phyloP scores from a whole-genome alignment of 2,797 vertebrate species.

The Coregonus ussuriensis region DNA sequence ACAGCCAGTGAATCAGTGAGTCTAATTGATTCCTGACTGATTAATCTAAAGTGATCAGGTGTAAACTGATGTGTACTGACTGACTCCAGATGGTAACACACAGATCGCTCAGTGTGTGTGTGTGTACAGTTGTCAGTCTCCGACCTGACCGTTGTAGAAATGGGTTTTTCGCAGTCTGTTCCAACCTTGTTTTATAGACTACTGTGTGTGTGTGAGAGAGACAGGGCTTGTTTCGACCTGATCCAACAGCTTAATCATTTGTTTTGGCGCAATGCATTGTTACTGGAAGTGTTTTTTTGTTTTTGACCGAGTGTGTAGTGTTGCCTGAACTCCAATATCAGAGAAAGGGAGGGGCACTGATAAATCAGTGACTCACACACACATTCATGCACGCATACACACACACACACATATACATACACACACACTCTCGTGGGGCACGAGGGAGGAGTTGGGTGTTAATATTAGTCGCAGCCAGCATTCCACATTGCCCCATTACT shows the following conservation, averaged over 20 bases:
- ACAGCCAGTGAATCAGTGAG: conserved; percentile 42
- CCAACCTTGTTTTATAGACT: conserved; percentile 51
- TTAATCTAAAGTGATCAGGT: conserved; percentile 54
- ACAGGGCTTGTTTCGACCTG: conserved; percentile 18
- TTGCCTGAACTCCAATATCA: conserved; percentile 20
- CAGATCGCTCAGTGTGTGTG: conserved; percentile 37
- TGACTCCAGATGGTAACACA: conserved; percentile 67
- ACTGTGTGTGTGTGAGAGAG: conserved; percentile 35
- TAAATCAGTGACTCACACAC: conserved; percentile 64
- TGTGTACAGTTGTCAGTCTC: conserved; percentile 15
- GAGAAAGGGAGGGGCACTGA: conserved; percentile 59
- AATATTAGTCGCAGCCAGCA: conserved; percentile 77
- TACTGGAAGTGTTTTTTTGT: conserved; percentile 48
- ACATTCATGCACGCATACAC: conserved; percentile 8
- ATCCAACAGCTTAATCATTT: conserved; percentile 24
- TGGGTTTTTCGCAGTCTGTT: conserved; percentile 48
- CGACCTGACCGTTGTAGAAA: conserved; percentile 44
- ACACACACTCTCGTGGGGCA: conserved; percentile 29
- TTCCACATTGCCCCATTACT: conserved; percentile 70
- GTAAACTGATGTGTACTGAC: conserved; percentile 20
- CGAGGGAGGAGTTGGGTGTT: conserved; percentile 63
- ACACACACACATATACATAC: conserved; percentile 1
- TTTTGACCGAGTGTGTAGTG: conserved; percentile 19
- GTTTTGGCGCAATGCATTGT: conserved; percentile 11
- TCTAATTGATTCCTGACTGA: conserved; percentile 64